Evolutionary conservation across 2,113 vertebrate genomes (phyloP).

Genomic region (Eudorcas thomsonii): DNA sequence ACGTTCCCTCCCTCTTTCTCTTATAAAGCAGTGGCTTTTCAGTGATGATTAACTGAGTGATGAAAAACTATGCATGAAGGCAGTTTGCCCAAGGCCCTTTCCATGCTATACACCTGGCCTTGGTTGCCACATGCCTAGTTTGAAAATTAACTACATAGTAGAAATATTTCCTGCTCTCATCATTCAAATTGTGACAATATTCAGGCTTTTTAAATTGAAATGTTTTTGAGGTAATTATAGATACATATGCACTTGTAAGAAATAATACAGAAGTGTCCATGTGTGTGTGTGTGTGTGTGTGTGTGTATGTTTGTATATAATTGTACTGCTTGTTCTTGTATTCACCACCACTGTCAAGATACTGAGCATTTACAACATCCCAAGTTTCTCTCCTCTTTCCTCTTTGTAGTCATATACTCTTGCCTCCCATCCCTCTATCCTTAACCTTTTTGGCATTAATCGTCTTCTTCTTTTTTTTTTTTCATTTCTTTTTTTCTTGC

Average conservation of each 20-base stretch:
- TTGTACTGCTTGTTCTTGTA: neutral
- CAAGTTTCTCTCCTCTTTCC: neutral
- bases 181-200: neutral
- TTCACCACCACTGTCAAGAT: neutral
- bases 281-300: neutral
- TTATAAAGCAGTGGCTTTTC: neutral
- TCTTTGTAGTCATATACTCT: neutral
- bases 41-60: neutral
- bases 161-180: neutral
- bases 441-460: neutral
- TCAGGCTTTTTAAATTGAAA: neutral
- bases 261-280: neutral
- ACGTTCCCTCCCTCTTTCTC: neutral
- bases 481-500: neutral
- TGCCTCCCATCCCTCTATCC: neutral
- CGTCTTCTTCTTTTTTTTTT: neutral
- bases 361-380: neutral
- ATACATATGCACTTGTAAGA: neutral
- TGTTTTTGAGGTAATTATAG: slow-evolving; percentile 2
- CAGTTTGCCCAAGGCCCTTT: neutral
- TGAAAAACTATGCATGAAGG: neutral
- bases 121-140: neutral
- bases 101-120: neutral
- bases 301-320: neutral
- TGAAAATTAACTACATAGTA: slow-evolving; percentile 6